phyloP scores from a whole-genome alignment of 2,113 vertebrate species.

The Podarcis muralis region DNA sequence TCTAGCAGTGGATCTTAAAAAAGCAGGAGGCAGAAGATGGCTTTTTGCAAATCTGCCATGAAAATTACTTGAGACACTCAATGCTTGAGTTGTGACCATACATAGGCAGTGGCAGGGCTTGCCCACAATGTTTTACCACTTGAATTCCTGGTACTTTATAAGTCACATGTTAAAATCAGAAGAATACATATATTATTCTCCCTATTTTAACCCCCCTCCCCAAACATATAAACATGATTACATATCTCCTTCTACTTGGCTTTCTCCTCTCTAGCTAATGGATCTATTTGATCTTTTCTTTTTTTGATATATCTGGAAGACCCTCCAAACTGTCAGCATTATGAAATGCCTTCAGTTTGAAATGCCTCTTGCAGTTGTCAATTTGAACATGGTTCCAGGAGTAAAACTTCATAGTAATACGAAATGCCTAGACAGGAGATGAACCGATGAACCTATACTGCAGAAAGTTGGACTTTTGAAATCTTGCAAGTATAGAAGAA shows the following conservation, averaged over 20 bases:
- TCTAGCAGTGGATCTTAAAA: too few relatives aligned
- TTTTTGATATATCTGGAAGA: neutral
- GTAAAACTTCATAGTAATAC: neutral
- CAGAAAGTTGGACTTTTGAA: neutral
- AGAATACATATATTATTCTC: neutral
- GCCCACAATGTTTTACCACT: too few relatives aligned
- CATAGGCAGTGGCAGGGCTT: too few relatives aligned
- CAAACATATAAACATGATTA: too few relatives aligned
- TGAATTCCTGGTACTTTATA: neutral
- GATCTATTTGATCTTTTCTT: neutral
- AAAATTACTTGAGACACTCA: too few relatives aligned
- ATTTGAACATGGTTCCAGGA: neutral
- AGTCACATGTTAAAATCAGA: neutral
- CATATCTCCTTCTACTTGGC: neutral
- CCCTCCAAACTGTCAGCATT: neutral
- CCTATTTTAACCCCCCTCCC: too few relatives aligned
- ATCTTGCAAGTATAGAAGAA: neutral
- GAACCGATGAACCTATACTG: neutral
- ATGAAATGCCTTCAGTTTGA: too few relatives aligned
- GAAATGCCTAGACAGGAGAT: neutral
- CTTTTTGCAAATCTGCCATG: too few relatives aligned
- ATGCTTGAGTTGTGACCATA: too few relatives aligned
- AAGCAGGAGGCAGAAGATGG: too few relatives aligned
- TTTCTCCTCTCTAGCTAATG: neutral
- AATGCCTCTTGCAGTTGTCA: neutral